A percentile compares a stretch with the other conserved stretches of the same genome.
phyloP scores from a whole-genome alignment of 2,888 invertebrate species.

The Acanthosepion lycidas region DNA sequence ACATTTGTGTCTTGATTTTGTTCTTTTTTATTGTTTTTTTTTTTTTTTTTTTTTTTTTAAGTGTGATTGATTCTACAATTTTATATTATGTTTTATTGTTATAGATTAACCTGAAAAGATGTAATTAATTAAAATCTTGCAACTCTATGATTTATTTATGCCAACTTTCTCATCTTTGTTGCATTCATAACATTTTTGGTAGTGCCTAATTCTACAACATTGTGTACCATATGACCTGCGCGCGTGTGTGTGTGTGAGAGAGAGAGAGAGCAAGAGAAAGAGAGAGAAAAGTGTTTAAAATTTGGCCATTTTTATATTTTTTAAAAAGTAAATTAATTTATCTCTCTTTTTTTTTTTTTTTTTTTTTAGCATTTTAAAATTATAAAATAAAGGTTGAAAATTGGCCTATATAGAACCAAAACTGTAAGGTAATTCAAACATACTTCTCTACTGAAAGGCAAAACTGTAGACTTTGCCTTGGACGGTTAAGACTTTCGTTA shows the following conservation, averaged over 20 bases:
- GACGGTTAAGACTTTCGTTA: neutral
- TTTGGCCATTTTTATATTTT: neutral
- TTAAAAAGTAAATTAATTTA: neutral
- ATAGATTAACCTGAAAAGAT: constrained; percentile 33
- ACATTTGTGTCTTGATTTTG: neutral
- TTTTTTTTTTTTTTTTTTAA: neutral
- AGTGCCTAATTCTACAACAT: neutral
- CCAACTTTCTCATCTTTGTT: constrained; percentile 33
- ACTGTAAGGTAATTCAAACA: neutral
- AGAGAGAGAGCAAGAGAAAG: neutral
- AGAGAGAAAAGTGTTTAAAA: neutral
- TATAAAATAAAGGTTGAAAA: neutral
- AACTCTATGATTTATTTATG: neutral
- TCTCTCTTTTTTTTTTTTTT: neutral
- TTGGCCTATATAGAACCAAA: neutral
- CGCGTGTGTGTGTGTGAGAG: neutral
- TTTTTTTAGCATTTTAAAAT: neutral
- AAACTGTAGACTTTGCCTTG: neutral
- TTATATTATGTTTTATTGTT: constrained; percentile 21
- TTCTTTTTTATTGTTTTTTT: neutral
- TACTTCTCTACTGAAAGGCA: neutral
- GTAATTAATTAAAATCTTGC: constrained; percentile 33
- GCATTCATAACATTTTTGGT: neutral
- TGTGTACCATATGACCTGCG: neutral
- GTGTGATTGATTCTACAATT: neutral